Conservation (phyloP, 2,797 vertebrate genomes). For the Hemibagrus guttatus region DNA sequence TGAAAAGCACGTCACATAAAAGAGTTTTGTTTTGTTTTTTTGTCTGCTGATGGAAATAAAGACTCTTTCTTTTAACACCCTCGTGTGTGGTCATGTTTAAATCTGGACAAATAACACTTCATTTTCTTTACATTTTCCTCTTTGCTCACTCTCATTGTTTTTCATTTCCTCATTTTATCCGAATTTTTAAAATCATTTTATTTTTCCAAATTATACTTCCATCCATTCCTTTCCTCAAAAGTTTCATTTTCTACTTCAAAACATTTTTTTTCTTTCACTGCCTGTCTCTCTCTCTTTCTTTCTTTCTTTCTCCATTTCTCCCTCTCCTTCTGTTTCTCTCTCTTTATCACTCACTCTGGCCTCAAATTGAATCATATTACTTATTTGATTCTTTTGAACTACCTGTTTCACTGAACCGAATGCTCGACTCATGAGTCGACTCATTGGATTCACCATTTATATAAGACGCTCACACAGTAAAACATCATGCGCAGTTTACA, state of each 20-base stretch:
- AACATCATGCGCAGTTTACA: not conserved
- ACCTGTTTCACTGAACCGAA: not conserved
- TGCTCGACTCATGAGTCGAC: not conserved
- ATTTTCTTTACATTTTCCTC: not conserved
- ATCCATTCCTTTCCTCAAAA: not conserved
- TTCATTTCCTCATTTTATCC: no score
- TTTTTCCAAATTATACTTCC: not conserved
- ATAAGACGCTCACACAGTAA: not conserved
- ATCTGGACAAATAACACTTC: not conserved
- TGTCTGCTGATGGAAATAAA: slow-evolving; percentile 9
- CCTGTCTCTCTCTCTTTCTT: not conserved
- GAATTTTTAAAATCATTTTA: no score
- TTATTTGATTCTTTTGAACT: not conserved
- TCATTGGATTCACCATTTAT: not conserved
- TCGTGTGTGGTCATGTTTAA: not conserved
- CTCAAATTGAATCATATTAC: not conserved
- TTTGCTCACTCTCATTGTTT: no score
- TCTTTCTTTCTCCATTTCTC: slow-evolving; percentile 51
- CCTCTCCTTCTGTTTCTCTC: slow-evolving; percentile 43
- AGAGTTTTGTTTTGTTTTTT: not conserved
- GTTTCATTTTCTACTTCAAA: not conserved
- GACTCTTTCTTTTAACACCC: not conserved
- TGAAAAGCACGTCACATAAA: not conserved
- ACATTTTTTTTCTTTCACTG: not conserved
- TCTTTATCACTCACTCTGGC: not conserved